Conservation (phyloP, 2,113 vertebrate genomes). For the Coreoperca whiteheadi region DNA sequence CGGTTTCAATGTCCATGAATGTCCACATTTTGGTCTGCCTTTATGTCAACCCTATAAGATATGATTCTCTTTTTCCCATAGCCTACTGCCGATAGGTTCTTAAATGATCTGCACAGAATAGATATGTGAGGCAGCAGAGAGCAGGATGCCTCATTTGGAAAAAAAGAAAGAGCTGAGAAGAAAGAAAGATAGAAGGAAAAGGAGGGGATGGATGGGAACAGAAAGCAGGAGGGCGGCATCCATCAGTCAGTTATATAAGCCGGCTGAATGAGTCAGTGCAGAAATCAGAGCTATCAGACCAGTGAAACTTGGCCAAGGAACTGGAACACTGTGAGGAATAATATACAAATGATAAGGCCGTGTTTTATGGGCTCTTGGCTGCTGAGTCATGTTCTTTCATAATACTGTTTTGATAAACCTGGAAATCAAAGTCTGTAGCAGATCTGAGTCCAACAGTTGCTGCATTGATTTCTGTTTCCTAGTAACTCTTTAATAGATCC, state of each 20-base stretch:
- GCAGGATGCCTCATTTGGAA: constrained; percentile 25
- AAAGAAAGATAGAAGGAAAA: constrained; percentile 26
- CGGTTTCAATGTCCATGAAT: neutral
- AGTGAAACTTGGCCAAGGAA: constrained; percentile 44
- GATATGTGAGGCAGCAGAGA: constrained; percentile 14
- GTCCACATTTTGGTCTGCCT: neutral
- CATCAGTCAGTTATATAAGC: constrained; percentile 66
- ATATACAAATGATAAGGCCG: constrained; percentile 37
- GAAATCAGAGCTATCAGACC: constrained; percentile 56
- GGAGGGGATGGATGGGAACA: constrained; percentile 7
- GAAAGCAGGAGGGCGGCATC: constrained; percentile 35
- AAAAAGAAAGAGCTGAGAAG: constrained; percentile 3
- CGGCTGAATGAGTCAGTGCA: constrained; percentile 56
- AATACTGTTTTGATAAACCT: constrained; percentile 29
- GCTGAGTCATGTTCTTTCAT: constrained; percentile 32
- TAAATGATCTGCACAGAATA: constrained; percentile 14
- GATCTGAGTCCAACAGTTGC: constrained; percentile 1
- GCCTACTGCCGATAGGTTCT: constrained; percentile 11
- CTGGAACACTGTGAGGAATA: constrained; percentile 47
- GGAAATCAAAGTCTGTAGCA: constrained; percentile 22
- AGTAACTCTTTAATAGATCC: neutral
- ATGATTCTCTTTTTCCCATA: constrained; percentile 1
- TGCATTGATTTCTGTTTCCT: constrained; percentile 21
- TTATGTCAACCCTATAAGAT: neutral
- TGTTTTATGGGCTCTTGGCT: constrained; percentile 31